These are phyloP conservation scores for Drosophila asahinai DNA, from an alignment of 1,140 invertebrate species.

Conservation along the genomic window DNA sequence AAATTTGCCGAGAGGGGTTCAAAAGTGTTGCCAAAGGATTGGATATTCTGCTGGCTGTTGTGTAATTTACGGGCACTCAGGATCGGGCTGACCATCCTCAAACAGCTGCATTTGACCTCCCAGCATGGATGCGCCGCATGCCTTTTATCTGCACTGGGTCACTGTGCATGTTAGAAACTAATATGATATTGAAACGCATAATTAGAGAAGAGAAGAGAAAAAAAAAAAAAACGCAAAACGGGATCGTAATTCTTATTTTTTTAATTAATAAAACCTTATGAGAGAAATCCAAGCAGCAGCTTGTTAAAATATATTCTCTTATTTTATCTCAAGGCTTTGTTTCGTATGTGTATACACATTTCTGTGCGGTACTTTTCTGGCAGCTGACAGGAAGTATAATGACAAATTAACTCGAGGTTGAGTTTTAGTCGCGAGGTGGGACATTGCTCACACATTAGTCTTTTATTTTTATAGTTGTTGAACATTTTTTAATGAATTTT, in stretches of 20 bases:
- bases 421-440: constrained; percentile 17
- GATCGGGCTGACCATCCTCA: constrained; percentile 50
- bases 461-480: constrained; percentile 71
- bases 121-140: constrained; percentile 28
- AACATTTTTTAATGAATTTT: constrained; percentile 67
- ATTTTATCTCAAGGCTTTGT: not conserved
- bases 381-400: constrained; percentile 83
- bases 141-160: constrained; percentile 36
- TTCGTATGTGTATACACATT: not conserved
- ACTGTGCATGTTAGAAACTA: constrained; percentile 47
- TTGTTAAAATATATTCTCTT: not conserved
- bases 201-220: not conserved
- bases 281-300: not conserved
- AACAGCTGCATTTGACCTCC: constrained; percentile 51
- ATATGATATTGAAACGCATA: not conserved
- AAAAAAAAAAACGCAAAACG: not conserved
- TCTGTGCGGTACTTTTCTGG: constrained; percentile 10
- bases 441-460: constrained; percentile 19
- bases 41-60: constrained; percentile 51
- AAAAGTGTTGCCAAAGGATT: constrained; percentile 68
- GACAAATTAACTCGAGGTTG: constrained; percentile 73
- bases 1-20: constrained; percentile 24
- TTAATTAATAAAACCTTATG: not conserved
- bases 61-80: constrained; percentile 64
- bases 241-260: too few relatives aligned